Base-by-base conservation (phyloP, 1,140 invertebrate species). In the Rhagoletis zephyria region DNA sequence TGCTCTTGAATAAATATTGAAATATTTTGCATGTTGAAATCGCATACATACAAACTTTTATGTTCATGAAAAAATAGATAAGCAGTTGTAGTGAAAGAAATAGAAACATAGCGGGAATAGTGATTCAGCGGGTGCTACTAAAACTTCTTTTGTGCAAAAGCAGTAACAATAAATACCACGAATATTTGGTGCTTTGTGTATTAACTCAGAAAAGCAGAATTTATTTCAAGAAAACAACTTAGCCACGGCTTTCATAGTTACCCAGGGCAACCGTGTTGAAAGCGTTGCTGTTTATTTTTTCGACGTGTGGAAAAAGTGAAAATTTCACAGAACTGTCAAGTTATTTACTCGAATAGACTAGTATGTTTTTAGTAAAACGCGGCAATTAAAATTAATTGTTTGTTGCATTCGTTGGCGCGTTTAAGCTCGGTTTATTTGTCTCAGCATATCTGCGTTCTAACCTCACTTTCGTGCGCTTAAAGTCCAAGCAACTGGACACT, bases 251-350 rank as follows among this genome's bases (percentile, higher is more conserved):
- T 81, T 56, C 56, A 16, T 56, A 81, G 74, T 81, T 81, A 81
- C 74, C 74, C 56, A 81, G 74, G 74, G 74, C 74, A 81, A 81
- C 74, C 74, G 74, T 81, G 5, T 81, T 12, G 45, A 56, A 81
- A 81, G 74, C 74, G 48, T 81, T 81, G 74, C 74, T 81, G n/a
- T 81, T 81, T 81, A 81, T 81, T 81, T 81, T 81, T 42, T 19
- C 48, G 16, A 56, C 48, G 45, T 81, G 48, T 59, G 48, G 74
- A 56, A 81, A 59, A 19, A 56, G 16, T 81, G 74, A 51, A 81
- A 81, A 81, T 81, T 74, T 81, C 51, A 30, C 74, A 51, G 42
- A 16, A 56, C 48, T 12, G 16, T n/a, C 1, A 56, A 81, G 74
- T n/a, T 7, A 59, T 12, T 59, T 59, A 1, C 6, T 19, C n/a